These are phyloP conservation scores for Gymnothorax reevesii DNA, from an alignment of 2,797 vertebrate species.

Conservation along the genomic window DNA sequence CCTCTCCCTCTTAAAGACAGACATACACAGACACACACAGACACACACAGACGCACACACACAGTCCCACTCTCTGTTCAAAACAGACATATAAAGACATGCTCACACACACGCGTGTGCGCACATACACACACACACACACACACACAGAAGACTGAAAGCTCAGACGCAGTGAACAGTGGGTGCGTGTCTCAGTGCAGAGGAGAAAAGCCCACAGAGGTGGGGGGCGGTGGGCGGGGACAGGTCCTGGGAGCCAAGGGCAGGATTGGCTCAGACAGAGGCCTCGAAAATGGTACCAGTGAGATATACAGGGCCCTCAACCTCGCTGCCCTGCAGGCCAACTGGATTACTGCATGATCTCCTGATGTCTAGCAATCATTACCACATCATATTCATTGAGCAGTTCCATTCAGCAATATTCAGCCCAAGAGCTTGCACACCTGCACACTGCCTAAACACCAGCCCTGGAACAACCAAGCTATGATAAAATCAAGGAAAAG, in stretches of 20 bases:
- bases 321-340: not conserved
- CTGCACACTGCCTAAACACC: not conserved
- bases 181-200: constrained; percentile 41
- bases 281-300: constrained; percentile 36
- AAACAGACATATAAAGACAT: not conserved
- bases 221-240: constrained; percentile 47
- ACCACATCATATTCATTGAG: no score
- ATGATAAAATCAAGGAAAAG: not conserved
- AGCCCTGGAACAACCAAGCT: not conserved
- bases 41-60: constrained; percentile 33
- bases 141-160: constrained; percentile 36
- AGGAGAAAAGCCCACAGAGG: constrained; percentile 37
- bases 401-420: no score
- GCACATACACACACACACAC: not conserved
- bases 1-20: constrained; percentile 26
- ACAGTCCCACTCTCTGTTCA: constrained; percentile 17
- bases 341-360: not conserved
- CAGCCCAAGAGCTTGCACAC: no score
- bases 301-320: constrained; percentile 46
- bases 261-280: constrained; percentile 47
- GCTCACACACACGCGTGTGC: not conserved
- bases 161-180: not conserved
- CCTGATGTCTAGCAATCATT: no score
- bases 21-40: constrained; percentile 19
- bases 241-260: constrained; percentile 53